Evolutionary conservation across 2,797 vertebrate genomes (phyloP).

Genomic region (Limnodromus scolopaceus): DNA sequence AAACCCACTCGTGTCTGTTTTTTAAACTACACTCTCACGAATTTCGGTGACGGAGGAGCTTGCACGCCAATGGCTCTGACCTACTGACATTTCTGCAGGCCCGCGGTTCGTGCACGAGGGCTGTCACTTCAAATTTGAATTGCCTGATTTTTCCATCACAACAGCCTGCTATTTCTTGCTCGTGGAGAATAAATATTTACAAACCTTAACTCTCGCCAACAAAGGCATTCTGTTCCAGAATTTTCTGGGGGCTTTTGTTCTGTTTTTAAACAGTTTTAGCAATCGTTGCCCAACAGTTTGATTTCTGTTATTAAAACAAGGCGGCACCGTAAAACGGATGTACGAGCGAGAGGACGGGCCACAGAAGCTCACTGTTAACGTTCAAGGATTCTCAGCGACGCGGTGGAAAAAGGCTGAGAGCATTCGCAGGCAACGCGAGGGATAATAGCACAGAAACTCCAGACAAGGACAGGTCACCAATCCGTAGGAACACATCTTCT

Average conservation of each 20-base stretch:
- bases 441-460: background rate
- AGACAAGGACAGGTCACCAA: conserved; percentile 29
- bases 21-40: background rate
- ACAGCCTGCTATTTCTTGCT: conserved; percentile 19
- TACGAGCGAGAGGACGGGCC: accelerated
- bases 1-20: background rate
- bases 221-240: conserved; percentile 43
- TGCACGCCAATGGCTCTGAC: background rate
- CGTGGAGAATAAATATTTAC: background rate
- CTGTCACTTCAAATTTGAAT: conserved; percentile 34
- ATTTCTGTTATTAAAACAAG: conserved; percentile 8
- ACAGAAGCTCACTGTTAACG: accelerated
- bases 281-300: background rate
- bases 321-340: background rate
- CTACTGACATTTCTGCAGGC: background rate
- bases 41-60: background rate
- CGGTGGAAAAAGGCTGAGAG: accelerated
- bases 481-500: background rate
- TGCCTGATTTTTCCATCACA: background rate
- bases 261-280: background rate
- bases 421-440: background rate
- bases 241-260: conserved; percentile 6
- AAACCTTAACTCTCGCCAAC: conserved; percentile 24
- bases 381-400: background rate
- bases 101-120: accelerated